Base-by-base conservation (phyloP, 2,888 invertebrate species). In the Synergus gifuensis region DNA sequence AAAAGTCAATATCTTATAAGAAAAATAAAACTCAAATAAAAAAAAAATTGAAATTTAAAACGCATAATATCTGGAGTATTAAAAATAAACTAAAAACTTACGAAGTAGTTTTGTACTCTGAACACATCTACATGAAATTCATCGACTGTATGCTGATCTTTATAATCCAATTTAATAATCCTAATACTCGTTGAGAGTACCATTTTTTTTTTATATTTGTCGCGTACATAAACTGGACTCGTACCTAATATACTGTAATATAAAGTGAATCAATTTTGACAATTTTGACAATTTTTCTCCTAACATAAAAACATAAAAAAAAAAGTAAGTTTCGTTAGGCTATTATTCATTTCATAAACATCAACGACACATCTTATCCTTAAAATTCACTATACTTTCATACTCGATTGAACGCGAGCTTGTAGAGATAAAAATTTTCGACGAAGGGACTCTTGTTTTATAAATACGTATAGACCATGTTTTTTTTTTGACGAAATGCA, bases 91-190 rank as follows among this genome's bases (percentile, higher is more conserved):
- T 54, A 54, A 36, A 73, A 73, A 36, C 16, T 66, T 66, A 73
- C 22, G 49, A 49, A 73, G 16, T 73, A 73, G 16, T 73, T 73
- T 73, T 73, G 69, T 54, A 73, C 49, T 73, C 36, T 46, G 14
- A 73, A 36, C 18, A 16, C 49, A 73, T 36, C 28, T 49, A n/a
- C n/a, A 36, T 36, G 18, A 60, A 22, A 60, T 22, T 60, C 22
- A 22, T 22, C 18, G 22, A 60, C 11, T 4, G 60, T 11, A 60
- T 18, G n/a, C 60, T 60, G 60, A 60, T 60, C 3, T 22, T 22
- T 5, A 60, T 60, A 18, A 60, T 60, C 22, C 9, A 4, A 60
- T 22, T 60, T n/a, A 60, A 60, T 18, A 9, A 69, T 16, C 69
- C 54, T 73, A 73, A 54, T 73, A 73, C 69, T 73, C 49, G 49